Percentiles rank a stretch among this genome's conserved stretches.
Conservation (phyloP, 2,888 invertebrate genomes). For the Lasioglossum villosulum region DNA sequence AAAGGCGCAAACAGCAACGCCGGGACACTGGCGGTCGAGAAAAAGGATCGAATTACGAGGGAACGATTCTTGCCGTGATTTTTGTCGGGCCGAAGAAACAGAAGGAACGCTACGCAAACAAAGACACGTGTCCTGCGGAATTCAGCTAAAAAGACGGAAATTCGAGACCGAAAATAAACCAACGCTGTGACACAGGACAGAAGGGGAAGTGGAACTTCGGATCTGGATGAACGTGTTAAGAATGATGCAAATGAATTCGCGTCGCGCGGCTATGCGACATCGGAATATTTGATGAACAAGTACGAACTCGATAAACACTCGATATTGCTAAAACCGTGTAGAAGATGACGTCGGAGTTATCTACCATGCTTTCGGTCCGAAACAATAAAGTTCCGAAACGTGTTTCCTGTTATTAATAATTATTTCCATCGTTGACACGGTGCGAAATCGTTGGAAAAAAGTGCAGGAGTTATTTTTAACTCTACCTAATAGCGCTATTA, state of each 20-base stretch:
- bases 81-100: neutral
- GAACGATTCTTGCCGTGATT: neutral
- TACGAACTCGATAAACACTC: neutral
- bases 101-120: neutral
- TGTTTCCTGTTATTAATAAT: neutral
- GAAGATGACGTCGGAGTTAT: neutral
- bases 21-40: neutral
- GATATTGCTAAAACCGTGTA: constrained; percentile 5
- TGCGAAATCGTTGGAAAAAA: neutral
- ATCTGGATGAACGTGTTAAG: constrained; percentile 2
- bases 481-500: neutral
- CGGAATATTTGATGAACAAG: constrained; percentile 36
- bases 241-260: constrained; percentile 10
- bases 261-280: neutral
- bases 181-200: neutral
- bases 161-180: constrained; percentile 9
- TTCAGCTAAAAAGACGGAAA: constrained; percentile 17
- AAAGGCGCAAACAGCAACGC: neutral
- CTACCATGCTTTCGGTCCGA: neutral
- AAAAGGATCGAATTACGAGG: neutral
- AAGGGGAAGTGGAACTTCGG: neutral
- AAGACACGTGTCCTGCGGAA: neutral
- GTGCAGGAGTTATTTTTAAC: neutral
- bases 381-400: neutral
- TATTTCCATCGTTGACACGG: neutral